Evolutionary conservation across 2,888 invertebrate species (phyloP), one percentile per base, ranked within the genome.

Genomic region (Drosophila anceps): DNA sequence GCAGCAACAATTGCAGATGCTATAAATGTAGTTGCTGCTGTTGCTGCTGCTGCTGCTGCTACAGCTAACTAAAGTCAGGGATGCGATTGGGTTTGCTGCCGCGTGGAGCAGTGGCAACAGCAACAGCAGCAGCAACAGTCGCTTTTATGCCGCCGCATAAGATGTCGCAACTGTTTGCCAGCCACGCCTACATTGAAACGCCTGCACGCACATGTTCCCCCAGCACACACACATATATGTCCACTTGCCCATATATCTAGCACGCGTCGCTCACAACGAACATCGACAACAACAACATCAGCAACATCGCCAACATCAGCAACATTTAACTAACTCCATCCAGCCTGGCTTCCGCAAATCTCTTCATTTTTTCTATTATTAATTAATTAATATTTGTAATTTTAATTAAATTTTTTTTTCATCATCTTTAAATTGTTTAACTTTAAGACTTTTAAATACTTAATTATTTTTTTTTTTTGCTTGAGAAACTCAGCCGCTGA

Each of bases 61-160:
- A 20, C 33, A 8, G 35, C 27, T 10, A 20, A 31, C 41, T 41
- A 12, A 8, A 53, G 51, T 53, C 35, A 53, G 60, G 46, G 39
- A 67, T 60, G 68, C 54, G 48, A 60, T n/a, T 18, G 39, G 33
- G 24, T 13, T 35, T 35, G 37, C 41, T 57, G 61, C 61, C 61
- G 27, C 33, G 41, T 62, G 62, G 27, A 44, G 48, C 31, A 50
- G 33, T 55, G 68, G 74, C 66, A 66, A 29, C 29, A 48, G 29
- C 48, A 48, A 18, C 48, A 29, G 48, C 48, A 29, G 48, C 67
- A 57, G 75, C 68, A 76, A 80, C 73, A 79, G 81, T 73, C 66
- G 76, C 83, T 88, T 92, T 91, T 91, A 92, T 91, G 92, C 90
- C 39, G n/a, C 90, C 83, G 91, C 91, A 91, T 91, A 91, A 91